Conservation (phyloP, 1,140 invertebrate species). For the Brachionus asplanchnoidis region DNA sequence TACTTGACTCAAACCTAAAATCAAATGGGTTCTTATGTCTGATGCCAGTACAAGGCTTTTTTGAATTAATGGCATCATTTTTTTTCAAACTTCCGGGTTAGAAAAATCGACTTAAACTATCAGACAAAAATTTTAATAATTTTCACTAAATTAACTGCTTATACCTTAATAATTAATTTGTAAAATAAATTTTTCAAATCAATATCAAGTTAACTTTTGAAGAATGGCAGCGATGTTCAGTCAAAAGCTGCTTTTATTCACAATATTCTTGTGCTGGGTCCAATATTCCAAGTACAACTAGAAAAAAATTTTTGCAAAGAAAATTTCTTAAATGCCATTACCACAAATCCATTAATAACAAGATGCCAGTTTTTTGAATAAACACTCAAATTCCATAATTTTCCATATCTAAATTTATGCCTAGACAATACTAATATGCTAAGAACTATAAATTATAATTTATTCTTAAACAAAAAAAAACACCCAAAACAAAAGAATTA, state of each 20-base stretch:
- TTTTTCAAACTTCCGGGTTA: too few relatives aligned
- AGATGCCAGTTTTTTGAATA: background rate
- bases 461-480: slow-evolving; percentile 16
- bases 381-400: background rate
- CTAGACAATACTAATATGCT: background rate
- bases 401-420: background rate
- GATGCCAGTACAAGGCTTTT: too few relatives aligned
- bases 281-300: background rate
- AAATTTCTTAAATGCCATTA: background rate
- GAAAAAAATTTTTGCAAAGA: background rate
- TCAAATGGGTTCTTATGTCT: too few relatives aligned
- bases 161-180: too few relatives aligned
- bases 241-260: background rate
- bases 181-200: background rate
- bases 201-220: background rate
- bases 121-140: too few relatives aligned
- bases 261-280: background rate
- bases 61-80: too few relatives aligned
- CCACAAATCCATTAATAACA: background rate
- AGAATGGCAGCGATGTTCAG: background rate
- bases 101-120: too few relatives aligned
- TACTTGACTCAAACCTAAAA: too few relatives aligned
- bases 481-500: background rate
- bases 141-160: too few relatives aligned
- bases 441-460: background rate